Evolutionary conservation across 2,888 invertebrate genomes (phyloP).

Genomic region (Aphelenchoides bicaudatus): DNA sequence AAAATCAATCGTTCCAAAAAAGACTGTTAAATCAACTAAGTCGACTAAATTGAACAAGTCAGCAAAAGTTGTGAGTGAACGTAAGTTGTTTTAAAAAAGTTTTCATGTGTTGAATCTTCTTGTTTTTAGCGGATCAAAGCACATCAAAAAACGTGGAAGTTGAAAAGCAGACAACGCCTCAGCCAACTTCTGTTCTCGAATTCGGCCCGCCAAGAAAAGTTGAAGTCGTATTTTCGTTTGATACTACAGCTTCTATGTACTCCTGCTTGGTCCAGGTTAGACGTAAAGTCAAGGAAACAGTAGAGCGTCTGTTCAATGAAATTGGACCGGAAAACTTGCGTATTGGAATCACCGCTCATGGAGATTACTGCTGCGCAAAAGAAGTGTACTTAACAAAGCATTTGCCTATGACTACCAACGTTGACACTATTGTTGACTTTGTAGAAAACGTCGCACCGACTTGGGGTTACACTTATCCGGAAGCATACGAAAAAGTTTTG

Average conservation of each 20-base stretch:
- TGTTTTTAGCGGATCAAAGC: too few relatives aligned
- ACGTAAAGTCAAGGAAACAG: not conserved
- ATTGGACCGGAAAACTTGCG: not conserved
- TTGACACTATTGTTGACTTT: constrained; percentile 6
- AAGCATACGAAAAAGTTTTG: constrained; percentile 1
- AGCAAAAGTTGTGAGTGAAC: too few relatives aligned
- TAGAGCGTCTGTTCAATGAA: constrained; percentile 5
- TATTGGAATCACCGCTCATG: constrained; percentile 8
- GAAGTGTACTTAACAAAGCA: constrained; percentile 11
- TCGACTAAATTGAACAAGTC: too few relatives aligned
- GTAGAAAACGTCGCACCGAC: not conserved
- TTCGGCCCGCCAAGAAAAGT: not conserved
- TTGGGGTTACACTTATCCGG: not conserved
- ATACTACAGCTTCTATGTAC: constrained; percentile 10
- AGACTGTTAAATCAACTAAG: too few relatives aligned
- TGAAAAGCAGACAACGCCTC: too few relatives aligned
- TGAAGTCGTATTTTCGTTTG: constrained; percentile 9
- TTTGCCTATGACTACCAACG: not conserved
- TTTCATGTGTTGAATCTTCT: too few relatives aligned
- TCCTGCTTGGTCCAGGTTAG: not conserved
- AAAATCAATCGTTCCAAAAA: too few relatives aligned
- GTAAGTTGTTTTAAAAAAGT: too few relatives aligned
- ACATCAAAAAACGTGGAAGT: too few relatives aligned
- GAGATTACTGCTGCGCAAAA: constrained; percentile 6
- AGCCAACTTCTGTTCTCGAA: too few relatives aligned